A percentile compares a stretch with the other conserved stretches of the same genome.
Conservation (phyloP, 2,113 vertebrate species). For the Semicossyphus pulcher region DNA sequence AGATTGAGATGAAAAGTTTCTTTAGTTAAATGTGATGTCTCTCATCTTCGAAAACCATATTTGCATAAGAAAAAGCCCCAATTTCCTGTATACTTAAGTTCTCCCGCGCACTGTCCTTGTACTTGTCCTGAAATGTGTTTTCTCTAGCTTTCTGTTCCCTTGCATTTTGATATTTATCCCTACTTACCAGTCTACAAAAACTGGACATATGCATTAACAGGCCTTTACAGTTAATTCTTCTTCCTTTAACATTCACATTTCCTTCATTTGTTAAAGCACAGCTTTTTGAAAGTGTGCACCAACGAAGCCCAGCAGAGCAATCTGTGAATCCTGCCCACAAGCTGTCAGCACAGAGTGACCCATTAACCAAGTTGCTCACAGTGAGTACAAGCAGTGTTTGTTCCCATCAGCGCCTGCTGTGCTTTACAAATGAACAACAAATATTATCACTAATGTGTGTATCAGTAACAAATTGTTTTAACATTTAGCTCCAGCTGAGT, state of each 20-base stretch:
- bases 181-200: too few species aligned
- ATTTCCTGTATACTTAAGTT: too few species aligned
- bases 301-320: neutral
- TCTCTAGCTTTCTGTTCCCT: too few species aligned
- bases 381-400: neutral
- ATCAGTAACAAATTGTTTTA: neutral
- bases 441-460: neutral
- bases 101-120: too few species aligned
- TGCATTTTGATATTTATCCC: too few species aligned
- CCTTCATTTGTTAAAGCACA: neutral
- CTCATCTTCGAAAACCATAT: too few species aligned
- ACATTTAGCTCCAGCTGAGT: constrained; percentile 8
- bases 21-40: too few species aligned
- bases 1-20: too few species aligned
- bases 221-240: too few species aligned
- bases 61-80: too few species aligned
- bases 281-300: neutral
- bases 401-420: neutral
- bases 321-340: neutral
- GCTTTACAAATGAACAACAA: constrained; percentile 20
- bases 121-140: too few species aligned
- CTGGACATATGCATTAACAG: too few species aligned
- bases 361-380: constrained; percentile 5
- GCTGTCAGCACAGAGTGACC: constrained; percentile 12
- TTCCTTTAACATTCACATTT: neutral